A percentile compares a stretch with the other conserved stretches of the same genome.
These are phyloP conservation scores for Tetraodon nigroviridis DNA, from an alignment of 2,113 vertebrate species.

Conservation along the genomic window DNA sequence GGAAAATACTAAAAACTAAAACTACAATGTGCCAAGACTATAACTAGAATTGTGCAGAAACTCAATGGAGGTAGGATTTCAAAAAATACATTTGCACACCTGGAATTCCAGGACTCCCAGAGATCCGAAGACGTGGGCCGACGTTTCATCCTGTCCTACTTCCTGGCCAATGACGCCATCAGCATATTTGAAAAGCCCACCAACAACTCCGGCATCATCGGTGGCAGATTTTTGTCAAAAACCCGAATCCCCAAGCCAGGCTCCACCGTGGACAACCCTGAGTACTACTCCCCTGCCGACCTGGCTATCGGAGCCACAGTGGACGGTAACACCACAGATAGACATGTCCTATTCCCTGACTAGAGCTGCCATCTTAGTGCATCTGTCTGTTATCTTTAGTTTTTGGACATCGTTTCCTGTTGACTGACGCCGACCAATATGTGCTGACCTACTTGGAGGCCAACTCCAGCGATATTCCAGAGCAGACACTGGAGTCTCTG, in stretches of 20 bases:
- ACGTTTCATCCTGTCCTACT: conserved; percentile 85
- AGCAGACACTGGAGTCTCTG: conserved; percentile 75
- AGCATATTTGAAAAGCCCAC: conserved; percentile 84
- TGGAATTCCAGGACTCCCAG: conserved; percentile 78
- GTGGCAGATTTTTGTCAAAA: conserved; percentile 82
- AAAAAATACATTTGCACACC: background rate
- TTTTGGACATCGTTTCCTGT: conserved; percentile 83
- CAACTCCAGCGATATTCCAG: conserved; percentile 72
- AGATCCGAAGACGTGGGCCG: conserved; percentile 77
- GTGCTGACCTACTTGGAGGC: conserved; percentile 85
- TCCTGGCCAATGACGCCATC: conserved; percentile 81
- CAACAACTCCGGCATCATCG: conserved; percentile 84
- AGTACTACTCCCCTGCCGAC: conserved; percentile 84
- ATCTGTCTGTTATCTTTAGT: conserved; percentile 66
- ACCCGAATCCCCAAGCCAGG: conserved; percentile 80
- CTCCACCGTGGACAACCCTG: conserved; percentile 70
- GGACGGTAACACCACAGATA: conserved; percentile 74
- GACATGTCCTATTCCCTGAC: no score
- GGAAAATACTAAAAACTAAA: no score
- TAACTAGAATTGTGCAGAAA: no score
- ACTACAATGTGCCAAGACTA: no score
- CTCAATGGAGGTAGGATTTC: no score
- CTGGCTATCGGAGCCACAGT: conserved; percentile 82
- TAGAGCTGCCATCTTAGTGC: no score
- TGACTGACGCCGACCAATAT: conserved; percentile 80